phyloP scores from a whole-genome alignment of 1,140 invertebrate genomes.

The Macrobrachium rosenbergii region DNA sequence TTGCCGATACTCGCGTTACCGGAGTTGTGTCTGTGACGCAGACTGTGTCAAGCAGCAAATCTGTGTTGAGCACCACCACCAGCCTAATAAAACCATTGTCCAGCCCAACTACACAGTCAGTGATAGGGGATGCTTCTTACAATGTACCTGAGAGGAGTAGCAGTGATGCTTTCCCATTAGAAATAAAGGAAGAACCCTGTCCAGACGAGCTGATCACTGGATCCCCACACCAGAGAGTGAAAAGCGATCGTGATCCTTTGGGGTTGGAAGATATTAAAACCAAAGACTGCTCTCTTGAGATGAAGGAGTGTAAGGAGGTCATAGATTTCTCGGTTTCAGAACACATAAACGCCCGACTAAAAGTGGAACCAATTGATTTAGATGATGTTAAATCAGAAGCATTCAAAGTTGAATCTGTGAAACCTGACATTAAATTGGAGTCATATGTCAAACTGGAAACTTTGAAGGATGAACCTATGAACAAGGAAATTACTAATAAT shows the following conservation, averaged over 20 bases:
- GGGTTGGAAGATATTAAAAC: conserved; percentile 45
- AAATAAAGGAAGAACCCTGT: conserved; percentile 55
- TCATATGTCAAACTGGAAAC: conserved; percentile 33
- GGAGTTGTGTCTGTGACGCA: conserved; percentile 62
- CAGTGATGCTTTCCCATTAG: conserved; percentile 52
- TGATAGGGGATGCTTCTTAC: conserved; percentile 36
- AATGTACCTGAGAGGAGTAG: conserved; percentile 61
- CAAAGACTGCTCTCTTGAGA: conserved; percentile 50
- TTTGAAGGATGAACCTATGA: conserved; percentile 43
- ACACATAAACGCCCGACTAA: conserved; percentile 15
- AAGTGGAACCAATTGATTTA: conserved; percentile 28
- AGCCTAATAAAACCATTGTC: conserved; percentile 48
- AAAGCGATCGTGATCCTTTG: conserved; percentile 37
- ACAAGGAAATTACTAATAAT: conserved; percentile 55
- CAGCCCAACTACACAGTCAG: conserved; percentile 30
- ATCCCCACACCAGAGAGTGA: conserved; percentile 48
- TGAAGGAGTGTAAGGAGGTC: conserved; percentile 46
- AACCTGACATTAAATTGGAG: conserved; percentile 29
- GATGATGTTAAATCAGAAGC: conserved; percentile 48
- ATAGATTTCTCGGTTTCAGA: conserved; percentile 33
- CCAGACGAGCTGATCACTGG: conserved; percentile 33
- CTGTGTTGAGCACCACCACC: conserved; percentile 61
- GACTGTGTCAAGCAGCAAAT: conserved; percentile 58
- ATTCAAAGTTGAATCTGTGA: conserved; percentile 42
- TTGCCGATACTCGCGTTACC: conserved; percentile 59